Base-by-base conservation (phyloP, 1,140 invertebrate genomes). In the Macrocentrus cingulum region DNA sequence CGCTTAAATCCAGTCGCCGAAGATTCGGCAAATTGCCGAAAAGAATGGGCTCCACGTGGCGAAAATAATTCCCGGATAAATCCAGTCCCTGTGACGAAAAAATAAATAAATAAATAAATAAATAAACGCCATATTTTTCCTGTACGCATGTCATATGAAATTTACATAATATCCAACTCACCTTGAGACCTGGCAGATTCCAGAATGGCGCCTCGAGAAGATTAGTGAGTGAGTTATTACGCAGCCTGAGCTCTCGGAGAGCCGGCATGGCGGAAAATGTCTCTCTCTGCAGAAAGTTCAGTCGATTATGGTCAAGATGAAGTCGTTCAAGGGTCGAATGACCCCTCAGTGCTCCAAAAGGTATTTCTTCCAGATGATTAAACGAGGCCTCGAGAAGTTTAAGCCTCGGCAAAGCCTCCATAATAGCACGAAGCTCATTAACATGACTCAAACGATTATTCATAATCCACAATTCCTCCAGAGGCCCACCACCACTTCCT, bases 231-330 rank as follows among this genome's bases (percentile, higher is more conserved):
- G 88, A 90, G 71, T 93, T 93, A 66, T 93, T 91, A 44, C 84
- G 84, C 49, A 94, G 77, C 62, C 90, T 81, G 15, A 95, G 77
- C 72, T 94, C 91, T 46, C 89, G 80, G 11, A 95, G 72, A 0
- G 89, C 88, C 1, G 91, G 91, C 86, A 94, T 91, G 11, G 86
- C 87, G 57, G 85, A 82, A 69, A 94, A 88, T 1, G 89, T 87
- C 65, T 91, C 88, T 25, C 85, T 78, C 66, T 91, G 86, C 16
- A 95, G 84, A 22, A 85, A 83, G 37, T 82, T 82, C 13, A 95
- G 79, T 56, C 82, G 82, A 66, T 95, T 95, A 68, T 88, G 84
- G 68, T 93, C 88, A 37, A 95, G 80, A 77, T 91, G 88, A 6
- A 94, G 77, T 58, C 88, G 81, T 74, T 94, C 90, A 44, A 94